A percentile compares a stretch with the other conserved stretches of the same genome.
phyloP scores from a whole-genome alignment of 2,797 vertebrate species.

The Oreonectes daqikongensis region DNA sequence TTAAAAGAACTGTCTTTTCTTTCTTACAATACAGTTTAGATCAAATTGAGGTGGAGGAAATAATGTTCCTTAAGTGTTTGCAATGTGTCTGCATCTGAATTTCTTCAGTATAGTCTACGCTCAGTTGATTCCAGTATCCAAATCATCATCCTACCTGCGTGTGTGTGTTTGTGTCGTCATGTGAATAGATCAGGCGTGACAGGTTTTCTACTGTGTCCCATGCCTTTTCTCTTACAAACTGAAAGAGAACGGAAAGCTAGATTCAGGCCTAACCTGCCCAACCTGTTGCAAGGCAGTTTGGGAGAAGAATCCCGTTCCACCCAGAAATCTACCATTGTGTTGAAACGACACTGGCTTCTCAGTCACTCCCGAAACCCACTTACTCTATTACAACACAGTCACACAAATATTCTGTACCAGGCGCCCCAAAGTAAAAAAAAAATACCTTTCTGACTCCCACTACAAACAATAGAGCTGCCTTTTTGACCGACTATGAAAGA shows the following conservation, averaged over 20 bases:
- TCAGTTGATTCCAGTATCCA: neutral
- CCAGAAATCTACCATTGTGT: conserved; percentile 71
- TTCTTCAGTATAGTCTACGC: neutral
- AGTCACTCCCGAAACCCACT: conserved; percentile 64
- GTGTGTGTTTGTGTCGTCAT: conserved; percentile 34
- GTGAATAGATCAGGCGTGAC: conserved; percentile 60
- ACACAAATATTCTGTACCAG: conserved; percentile 55
- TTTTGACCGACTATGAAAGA: conserved; percentile 33
- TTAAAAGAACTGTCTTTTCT: neutral
- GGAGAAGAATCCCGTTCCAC: conserved; percentile 64
- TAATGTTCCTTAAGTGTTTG: neutral
- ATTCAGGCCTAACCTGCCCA: conserved; percentile 77
- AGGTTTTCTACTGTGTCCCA: conserved; percentile 1
- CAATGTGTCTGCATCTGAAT: neutral
- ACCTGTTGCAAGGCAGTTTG: conserved; percentile 70
- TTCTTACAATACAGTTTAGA: neutral
- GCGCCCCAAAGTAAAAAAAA: conserved; percentile 40
- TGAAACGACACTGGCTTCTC: conserved; percentile 43
- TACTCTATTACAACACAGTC: conserved; percentile 59
- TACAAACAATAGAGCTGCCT: conserved; percentile 33
- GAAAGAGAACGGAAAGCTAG: conserved; percentile 12
- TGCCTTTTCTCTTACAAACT: conserved; percentile 8
- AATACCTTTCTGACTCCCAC: conserved; percentile 30
- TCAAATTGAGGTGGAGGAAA: neutral
- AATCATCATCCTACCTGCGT: conserved; percentile 13